phyloP scores from a whole-genome alignment of 2,888 invertebrate species.

The Odontothrips loti region DNA sequence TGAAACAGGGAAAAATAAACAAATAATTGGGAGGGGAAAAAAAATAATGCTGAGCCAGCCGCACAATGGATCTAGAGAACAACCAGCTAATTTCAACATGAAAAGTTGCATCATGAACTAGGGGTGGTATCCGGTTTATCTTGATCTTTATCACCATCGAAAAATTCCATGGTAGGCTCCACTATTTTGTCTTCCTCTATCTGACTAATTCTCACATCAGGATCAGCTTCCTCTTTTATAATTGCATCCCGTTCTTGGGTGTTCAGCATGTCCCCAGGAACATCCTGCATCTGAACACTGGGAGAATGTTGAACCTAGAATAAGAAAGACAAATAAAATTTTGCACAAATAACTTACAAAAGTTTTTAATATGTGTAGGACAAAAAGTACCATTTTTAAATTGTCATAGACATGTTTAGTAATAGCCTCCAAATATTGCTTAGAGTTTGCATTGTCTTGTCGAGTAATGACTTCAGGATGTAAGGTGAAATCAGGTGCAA shows the following conservation, averaged over 20 bases:
- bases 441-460: constrained; percentile 89
- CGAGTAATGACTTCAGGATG: constrained; percentile 87
- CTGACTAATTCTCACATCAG: constrained; percentile 71
- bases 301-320: constrained; percentile 73
- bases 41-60: no score
- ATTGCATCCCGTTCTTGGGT: constrained; percentile 45
- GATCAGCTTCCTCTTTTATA: constrained; percentile 76
- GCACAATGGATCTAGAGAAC: no score
- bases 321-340: neutral
- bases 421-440: constrained; percentile 91
- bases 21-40: no score
- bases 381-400: constrained; percentile 64
- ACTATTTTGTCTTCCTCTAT: constrained; percentile 77
- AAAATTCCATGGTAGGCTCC: constrained; percentile 83
- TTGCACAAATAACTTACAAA: neutral
- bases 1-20: no score
- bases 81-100: no score
- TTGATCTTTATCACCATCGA: constrained; percentile 84
- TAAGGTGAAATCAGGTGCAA: constrained; percentile 92
- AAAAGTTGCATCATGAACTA: constrained; percentile 30
- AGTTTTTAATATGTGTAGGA: neutral
- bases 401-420: constrained; percentile 84
- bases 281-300: constrained; percentile 95
- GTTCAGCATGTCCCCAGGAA: constrained; percentile 60
- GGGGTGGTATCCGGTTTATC: constrained; percentile 58